Base-by-base conservation (phyloP, 2,888 invertebrate genomes). In the Heterodera filipjevi region DNA sequence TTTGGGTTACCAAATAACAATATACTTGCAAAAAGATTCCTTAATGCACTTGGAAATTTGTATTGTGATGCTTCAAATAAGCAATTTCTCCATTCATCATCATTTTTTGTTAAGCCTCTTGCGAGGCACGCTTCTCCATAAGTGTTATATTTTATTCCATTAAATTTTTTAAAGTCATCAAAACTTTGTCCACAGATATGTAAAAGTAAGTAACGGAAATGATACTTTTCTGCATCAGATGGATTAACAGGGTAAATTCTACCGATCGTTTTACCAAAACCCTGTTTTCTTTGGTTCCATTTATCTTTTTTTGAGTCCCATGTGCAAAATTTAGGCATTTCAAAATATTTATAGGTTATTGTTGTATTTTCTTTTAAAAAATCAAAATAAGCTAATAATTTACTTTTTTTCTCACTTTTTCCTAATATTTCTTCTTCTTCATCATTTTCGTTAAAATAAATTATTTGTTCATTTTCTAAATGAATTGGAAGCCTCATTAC, bases 21-120 rank as follows among this genome's bases (percentile, higher is more conserved):
- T 19, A 82, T 78, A 8, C 30, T 39, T 2, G 76, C 80, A 70
- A 77, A 80, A 30, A 79, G 49, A 66, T 22, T 22, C 8, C 71
- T n/a, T 22, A 71, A 32, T 0, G 71, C 71, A 71, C 19, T 10
- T 8, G 71, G 71, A 71, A 71, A 46, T 2, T 3, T n/a, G n/a
- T 27, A 71, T 27, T 71, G n/a, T 16, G 44, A 22, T 27, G 71
- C 71, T 71, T 71, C 71, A 27, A 22, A 22, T 27, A 71, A 32
- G 1, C 71, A 71, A 71, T 44, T 27, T 27, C 22, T 71, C 71
- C 71, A 71, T 71, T 71, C 71, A 27, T 71, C 71, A 71, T 71
- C 71, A 3, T 71, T 71, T n/a, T 32, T n/a, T 10, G 46, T 71
- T 1, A 71, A 71, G 19, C 71, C 71, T n/a, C 71, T 1, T 3